Evolutionary conservation across 92 coral and sea anemone genomes (phyloP), one percentile per base, ranked within the genome.

Genomic region (Zoanthus solanderi): DNA sequence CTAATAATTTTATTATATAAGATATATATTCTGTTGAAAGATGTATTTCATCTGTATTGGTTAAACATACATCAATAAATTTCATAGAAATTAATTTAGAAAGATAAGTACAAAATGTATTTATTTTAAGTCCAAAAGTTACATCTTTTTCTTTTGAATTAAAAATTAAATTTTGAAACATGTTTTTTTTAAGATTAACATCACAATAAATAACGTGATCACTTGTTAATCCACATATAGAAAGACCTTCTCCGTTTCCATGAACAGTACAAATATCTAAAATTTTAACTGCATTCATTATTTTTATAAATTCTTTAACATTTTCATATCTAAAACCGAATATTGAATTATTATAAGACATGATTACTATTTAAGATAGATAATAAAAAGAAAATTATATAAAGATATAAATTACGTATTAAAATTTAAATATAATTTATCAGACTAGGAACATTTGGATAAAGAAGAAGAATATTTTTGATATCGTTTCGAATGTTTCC

Each of bases 401-500:
- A 37, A 4, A 37, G 42, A 37, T 37, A 37, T 37, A 4, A 37
- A 37, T 37, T 37, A 37, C 42, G 42, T 37, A 37, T 37, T 37
- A 37, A 37, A 37, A 37, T 37, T 2, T 37, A 37, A 37, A 37
- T 37, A 2, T 37, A 37, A 37, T 37, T 37, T 4, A 0, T 37
- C 42, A 37, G 42, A 37, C 4, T 37, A 37, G 4, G 42, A 2
- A 37, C 42, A 4, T 37, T 37, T 37, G 2, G 93, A 82, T 97
- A 95, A n/a, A 97, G 89, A 14, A 97, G 92, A 34, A 95, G 84
- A 31, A 97, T 89, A 34, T 93, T 78, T 81, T 81, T 81, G 7
- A 81, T 81, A 75, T 81, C 85, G 45, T 44, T 63, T 68, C 42
- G 28, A 23, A 66, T 50, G 75, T 81, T 65, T 65, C 63, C 75